Conservation (phyloP, 2,113 vertebrate species). For the Lagopus leucura region DNA sequence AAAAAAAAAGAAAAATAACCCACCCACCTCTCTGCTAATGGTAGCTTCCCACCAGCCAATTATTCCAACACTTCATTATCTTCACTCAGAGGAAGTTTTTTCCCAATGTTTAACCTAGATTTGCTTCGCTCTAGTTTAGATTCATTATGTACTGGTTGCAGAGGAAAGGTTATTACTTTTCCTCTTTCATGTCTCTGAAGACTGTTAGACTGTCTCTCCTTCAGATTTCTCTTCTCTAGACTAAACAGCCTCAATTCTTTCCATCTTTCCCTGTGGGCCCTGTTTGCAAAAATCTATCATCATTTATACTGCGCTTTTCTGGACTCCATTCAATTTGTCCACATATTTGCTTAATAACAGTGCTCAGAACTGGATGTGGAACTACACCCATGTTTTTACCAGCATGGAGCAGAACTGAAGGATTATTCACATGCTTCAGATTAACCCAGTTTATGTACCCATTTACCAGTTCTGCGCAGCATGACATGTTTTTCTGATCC, state of each 20-base stretch:
- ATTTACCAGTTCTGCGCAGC: neutral
- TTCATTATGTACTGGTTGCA: neutral
- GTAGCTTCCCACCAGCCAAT: neutral
- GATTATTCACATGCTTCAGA: neutral
- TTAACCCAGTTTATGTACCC: neutral
- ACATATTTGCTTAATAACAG: neutral
- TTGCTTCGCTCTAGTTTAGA: neutral
- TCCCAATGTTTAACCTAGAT: constrained; percentile 2
- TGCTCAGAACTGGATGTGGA: neutral
- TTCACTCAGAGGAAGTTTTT: neutral
- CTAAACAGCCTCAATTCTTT: neutral
- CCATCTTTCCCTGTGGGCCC: neutral
- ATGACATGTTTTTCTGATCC: neutral
- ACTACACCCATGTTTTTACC: neutral
- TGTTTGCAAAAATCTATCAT: neutral
- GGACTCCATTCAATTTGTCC: neutral
- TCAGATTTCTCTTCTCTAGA: neutral
- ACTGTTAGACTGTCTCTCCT: neutral
- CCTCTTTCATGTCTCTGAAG: neutral
- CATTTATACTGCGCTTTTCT: neutral
- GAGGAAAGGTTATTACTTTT: neutral
- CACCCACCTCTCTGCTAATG: neutral
- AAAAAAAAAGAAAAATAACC: neutral
- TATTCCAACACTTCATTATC: neutral
- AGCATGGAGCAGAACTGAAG: neutral